These are phyloP conservation scores for Amitus sp. DNA, from an alignment of 2,888 invertebrate species.

Conservation along the genomic window DNA sequence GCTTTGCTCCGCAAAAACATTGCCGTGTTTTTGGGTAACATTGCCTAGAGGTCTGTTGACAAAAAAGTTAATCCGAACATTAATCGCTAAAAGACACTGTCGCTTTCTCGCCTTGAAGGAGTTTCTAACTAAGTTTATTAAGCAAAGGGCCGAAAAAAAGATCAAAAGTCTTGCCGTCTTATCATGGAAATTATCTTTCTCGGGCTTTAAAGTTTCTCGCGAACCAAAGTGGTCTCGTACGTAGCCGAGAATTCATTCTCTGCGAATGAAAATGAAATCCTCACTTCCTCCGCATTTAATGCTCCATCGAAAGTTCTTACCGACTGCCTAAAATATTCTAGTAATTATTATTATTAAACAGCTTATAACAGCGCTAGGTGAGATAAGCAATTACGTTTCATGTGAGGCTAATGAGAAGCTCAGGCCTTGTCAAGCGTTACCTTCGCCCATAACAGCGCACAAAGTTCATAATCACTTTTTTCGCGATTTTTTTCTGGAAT, in stretches of 20 bases:
- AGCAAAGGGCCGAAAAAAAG: slow-evolving; percentile 49
- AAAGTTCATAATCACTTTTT: too few species aligned
- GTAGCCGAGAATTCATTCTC: slow-evolving; percentile 31
- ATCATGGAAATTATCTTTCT: slow-evolving; percentile 51
- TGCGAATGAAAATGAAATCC: slow-evolving; percentile 36
- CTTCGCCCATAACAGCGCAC: neutral
- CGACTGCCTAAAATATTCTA: slow-evolving; percentile 26
- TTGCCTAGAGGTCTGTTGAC: slow-evolving; percentile 20
- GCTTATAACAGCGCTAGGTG: neutral
- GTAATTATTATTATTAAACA: slow-evolving; percentile 9
- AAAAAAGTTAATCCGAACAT: slow-evolving; percentile 31
- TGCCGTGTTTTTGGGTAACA: too few species aligned
- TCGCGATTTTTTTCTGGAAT: too few species aligned
- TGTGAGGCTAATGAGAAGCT: neutral
- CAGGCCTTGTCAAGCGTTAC: neutral
- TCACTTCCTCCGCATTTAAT: slow-evolving; percentile 27
- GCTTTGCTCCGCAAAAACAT: too few species aligned
- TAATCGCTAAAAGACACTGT: slow-evolving; percentile 22
- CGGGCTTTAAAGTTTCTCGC: slow-evolving; percentile 39
- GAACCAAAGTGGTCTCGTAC: slow-evolving; percentile 29
- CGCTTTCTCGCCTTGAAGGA: slow-evolving; percentile 33
- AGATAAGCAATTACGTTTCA: neutral
- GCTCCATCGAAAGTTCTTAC: slow-evolving; percentile 25
- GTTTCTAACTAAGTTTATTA: slow-evolving; percentile 53
- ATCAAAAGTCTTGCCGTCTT: slow-evolving; percentile 50